These are phyloP conservation scores for Centrocercus urophasianus DNA, from an alignment of 2,113 vertebrate species.

Conservation along the genomic window DNA sequence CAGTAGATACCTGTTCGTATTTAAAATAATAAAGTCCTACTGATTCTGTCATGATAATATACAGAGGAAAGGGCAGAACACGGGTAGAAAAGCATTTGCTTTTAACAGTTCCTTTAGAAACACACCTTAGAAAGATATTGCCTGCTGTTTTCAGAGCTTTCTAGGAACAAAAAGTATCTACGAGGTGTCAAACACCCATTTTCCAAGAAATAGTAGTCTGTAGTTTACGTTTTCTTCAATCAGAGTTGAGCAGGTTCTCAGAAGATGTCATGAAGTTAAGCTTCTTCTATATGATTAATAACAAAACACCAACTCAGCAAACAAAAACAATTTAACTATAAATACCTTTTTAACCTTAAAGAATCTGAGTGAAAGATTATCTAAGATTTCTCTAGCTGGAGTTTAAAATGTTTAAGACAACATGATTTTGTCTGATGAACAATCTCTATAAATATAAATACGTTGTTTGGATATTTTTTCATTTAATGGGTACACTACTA, in stretches of 20 bases:
- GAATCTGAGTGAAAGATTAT: not conserved
- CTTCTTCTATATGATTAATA: not conserved
- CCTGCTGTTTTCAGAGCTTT: not conserved
- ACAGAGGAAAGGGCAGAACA: not conserved
- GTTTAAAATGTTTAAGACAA: not conserved
- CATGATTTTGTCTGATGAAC: not conserved
- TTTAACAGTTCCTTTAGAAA: not conserved
- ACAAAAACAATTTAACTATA: not conserved
- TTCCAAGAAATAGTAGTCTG: not conserved
- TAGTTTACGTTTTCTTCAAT: not conserved
- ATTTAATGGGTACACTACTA: not conserved
- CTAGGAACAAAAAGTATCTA: not conserved
- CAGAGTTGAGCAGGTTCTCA: not conserved
- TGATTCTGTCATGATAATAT: not conserved
- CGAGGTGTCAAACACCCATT: not conserved
- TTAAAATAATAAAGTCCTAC: not conserved
- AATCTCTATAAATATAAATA: not conserved
- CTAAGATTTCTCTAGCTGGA: not conserved
- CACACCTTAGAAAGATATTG: not conserved
- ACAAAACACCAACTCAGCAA: not conserved
- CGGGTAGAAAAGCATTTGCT: not conserved
- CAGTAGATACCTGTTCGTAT: not conserved
- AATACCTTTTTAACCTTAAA: not conserved
- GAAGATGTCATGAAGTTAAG: not conserved
- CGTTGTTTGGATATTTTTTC: fast-evolving